A percentile compares a stretch with the other conserved stretches of the same genome.
phyloP scores from a whole-genome alignment of 2,888 invertebrate species.

The Brenthis daphne region DNA sequence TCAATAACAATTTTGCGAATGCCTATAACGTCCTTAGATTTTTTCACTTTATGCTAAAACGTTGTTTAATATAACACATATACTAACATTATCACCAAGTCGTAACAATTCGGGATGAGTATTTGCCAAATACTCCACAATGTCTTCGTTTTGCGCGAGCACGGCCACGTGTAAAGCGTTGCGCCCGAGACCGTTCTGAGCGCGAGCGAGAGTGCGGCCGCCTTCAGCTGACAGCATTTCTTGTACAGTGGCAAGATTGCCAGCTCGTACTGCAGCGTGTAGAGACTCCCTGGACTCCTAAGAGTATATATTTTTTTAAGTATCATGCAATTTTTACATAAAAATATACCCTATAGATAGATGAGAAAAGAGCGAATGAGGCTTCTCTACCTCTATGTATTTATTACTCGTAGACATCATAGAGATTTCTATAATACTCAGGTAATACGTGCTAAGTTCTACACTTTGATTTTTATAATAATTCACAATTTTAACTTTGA shows the following conservation, averaged over 20 bases:
- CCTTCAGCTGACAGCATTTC: constrained; percentile 80
- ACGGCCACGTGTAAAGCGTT: constrained; percentile 94
- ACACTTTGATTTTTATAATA: no score
- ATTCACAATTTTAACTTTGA: no score
- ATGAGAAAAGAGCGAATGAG: no score
- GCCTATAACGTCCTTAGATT: no score
- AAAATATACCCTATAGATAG: not conserved
- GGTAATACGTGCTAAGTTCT: no score
- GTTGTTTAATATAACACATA: not conserved
- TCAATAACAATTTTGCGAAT: no score
- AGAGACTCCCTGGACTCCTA: constrained; percentile 91
- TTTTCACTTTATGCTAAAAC: not conserved
- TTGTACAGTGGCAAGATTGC: constrained; percentile 83
- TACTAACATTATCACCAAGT: constrained; percentile 92
- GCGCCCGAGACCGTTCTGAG: constrained; percentile 87
- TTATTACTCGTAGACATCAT: no score
- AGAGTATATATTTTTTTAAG: constrained; percentile 21
- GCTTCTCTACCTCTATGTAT: no score
- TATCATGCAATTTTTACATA: not conserved
- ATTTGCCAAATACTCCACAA: constrained; percentile 89
- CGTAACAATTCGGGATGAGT: constrained; percentile 87
- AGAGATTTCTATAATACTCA: no score
- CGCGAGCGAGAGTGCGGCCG: constrained; percentile 64
- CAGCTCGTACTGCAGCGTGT: constrained; percentile 86
- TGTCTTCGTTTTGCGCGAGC: constrained; percentile 90